Base-by-base conservation (phyloP, 2,888 invertebrate genomes). In the Sphinx pinastri region DNA sequence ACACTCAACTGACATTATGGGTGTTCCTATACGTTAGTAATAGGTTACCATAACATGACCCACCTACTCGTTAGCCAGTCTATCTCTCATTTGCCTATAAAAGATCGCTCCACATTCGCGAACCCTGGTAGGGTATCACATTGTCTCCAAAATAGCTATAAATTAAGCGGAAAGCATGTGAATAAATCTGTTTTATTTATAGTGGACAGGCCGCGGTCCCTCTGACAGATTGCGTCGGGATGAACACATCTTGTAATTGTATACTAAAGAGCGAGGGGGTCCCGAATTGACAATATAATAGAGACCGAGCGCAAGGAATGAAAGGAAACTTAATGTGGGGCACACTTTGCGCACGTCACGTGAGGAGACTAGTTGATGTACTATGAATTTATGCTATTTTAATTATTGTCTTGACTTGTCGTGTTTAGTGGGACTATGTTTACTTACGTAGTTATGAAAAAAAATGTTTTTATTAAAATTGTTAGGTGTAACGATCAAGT, bases 221-320 rank as follows among this genome's bases (percentile, higher is more conserved):
- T 74, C 83, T 85, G 93, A 93, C 93, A 90, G 91, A 93, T 92
- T 91, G 91, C 79, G 76, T 82, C 76, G 75, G 85, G 84, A 92
- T 92, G 91, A 91, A 92, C 91, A 91, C 91, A 88, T 93, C 90
- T 88, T 86, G 91, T 92, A 91, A 91, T 88, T 84, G 88, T 89
- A 91, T 88, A 90, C 88, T 78, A 76, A 74, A 75, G 79, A 76
- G 79, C 81, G 73, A 74, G 88, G 88, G 79, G 90, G 88, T 89
- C 86, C 82, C 80, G 77, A 88, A 89, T 90, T 91, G 92, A 93
- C 92, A 84, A 82, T 90, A 92, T 92, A 93, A 92, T 93, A 91
- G 89, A 82, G 78, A 68, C 76, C 72, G 73, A 69, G 74, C 71
- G 66, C 68, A 63, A 31, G 51, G 69, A 60, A 67, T 69, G 71